phyloP scores from a whole-genome alignment of 2,113 vertebrate genomes.

The Grus americana region DNA sequence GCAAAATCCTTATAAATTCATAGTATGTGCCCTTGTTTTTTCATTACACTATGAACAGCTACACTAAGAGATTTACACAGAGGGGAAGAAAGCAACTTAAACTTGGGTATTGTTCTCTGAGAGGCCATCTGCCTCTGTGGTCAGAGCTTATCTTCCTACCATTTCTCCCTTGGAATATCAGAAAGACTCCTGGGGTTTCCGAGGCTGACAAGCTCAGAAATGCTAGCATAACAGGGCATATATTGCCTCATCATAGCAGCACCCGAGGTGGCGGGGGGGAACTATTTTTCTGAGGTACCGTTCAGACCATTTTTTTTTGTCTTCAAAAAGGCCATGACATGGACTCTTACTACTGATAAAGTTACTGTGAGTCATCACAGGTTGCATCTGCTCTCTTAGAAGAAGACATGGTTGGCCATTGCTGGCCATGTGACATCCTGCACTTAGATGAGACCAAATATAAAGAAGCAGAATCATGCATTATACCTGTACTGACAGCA shows the following conservation, averaged over 20 bases:
- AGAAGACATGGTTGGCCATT: not conserved
- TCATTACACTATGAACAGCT: not conserved
- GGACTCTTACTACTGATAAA: not conserved
- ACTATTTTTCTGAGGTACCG: not conserved
- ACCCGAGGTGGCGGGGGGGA: not conserved
- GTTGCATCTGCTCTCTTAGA: not conserved
- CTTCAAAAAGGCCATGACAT: not conserved
- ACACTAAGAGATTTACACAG: not conserved
- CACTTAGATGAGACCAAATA: not conserved
- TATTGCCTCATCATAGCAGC: not conserved
- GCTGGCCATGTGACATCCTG: not conserved
- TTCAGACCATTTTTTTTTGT: not conserved
- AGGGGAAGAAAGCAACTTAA: not conserved
- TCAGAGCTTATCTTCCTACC: not conserved
- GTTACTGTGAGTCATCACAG: not conserved
- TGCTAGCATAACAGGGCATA: not conserved
- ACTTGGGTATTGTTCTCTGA: not conserved
- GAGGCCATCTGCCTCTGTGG: not conserved
- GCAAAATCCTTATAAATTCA: not conserved
- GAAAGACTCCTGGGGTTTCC: not conserved
- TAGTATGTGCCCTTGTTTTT: not conserved
- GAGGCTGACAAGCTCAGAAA: not conserved
- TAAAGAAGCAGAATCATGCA: not conserved
- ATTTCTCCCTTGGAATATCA: not conserved
- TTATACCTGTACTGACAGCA: not conserved